These are phyloP conservation scores for Sinopyrophorus schimmeli DNA, from an alignment of 2,888 invertebrate species.

Conservation along the genomic window DNA sequence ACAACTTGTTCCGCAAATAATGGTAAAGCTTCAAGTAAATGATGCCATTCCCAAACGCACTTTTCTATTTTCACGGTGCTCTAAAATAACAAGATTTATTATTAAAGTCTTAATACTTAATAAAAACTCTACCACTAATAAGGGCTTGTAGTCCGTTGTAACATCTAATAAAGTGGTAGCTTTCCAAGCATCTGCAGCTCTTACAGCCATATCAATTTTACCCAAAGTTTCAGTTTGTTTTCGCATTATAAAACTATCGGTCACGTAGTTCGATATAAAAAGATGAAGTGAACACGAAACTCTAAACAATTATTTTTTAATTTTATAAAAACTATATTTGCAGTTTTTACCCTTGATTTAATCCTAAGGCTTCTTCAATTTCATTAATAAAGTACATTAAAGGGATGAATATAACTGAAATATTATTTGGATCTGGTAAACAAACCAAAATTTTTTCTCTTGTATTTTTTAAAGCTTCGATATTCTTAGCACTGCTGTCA, in stretches of 20 bases:
- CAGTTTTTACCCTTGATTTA: constrained; percentile 60
- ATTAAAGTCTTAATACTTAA: no score
- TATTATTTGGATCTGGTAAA: constrained; percentile 71
- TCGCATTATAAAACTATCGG: constrained; percentile 81
- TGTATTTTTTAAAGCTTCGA: constrained; percentile 21
- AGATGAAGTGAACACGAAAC: constrained; percentile 77
- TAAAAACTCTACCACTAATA: constrained; percentile 69
- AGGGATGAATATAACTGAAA: constrained; percentile 79
- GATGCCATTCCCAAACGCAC: constrained; percentile 67
- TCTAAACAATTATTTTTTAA: constrained; percentile 45
- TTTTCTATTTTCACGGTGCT: constrained; percentile 74
- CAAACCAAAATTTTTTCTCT: constrained; percentile 72
- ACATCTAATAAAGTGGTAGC: constrained; percentile 71
- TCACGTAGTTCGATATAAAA: constrained; percentile 85
- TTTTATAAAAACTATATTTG: no score
- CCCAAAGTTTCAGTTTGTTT: constrained; percentile 67
- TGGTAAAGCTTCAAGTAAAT: constrained; percentile 71
- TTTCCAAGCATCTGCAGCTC: constrained; percentile 79
- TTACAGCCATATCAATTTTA: constrained; percentile 72
- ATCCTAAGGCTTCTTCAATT: constrained; percentile 70
- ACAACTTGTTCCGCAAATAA: constrained; percentile 75
- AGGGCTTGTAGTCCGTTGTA: constrained; percentile 67
- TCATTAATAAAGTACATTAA: constrained; percentile 82
- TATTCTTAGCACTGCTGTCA: constrained; percentile 45
- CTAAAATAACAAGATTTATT: constrained; percentile 53